Evolutionary conservation across 2,113 vertebrate species (phyloP), one percentile per base, ranked within the genome.

Genomic region (Gymnogyps californianus): DNA sequence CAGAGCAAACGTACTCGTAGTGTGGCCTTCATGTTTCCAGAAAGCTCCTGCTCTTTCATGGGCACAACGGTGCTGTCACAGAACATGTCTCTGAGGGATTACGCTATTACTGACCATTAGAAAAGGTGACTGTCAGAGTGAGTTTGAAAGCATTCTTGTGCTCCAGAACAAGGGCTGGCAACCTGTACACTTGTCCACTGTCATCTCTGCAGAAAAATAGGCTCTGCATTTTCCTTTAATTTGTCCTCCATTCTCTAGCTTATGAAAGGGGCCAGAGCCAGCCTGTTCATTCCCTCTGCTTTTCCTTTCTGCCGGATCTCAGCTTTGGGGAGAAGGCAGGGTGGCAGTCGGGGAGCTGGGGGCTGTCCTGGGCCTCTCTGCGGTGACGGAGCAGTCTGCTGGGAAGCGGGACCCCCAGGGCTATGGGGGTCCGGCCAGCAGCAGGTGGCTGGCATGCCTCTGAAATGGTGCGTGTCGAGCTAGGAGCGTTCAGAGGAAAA

Each of bases 401-500:
- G 77, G 44, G 44, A 89, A 61, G 36, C 1, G 1, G 55, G 31
- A 66, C 8, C 38, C 16, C 0, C 2, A 76, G 46, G 38, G 14
- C 64, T 29, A n/a, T 0, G 0, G 17, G n/a, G 22, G 17, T 4
- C n/a, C 0, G 0, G 0, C 70, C 5, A 15, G 38, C 87, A 83
- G 64, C 87, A 96, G 87, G 42, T 82, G 40, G 52, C 86, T 97
- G 90, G 62, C 89, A 64, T 40, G 38, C 75, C 61, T 95, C 95
- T 75, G 71, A 95, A 97, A 94, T 17, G 64, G 38, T 2, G 6
- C 4, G 1, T 92, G 83, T 95, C 34, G 10, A 92, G 88, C 67
- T 49, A 75, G 90, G 87, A 90, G 86, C 51, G 5, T 97, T 97
- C 71, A 11, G 16, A 58, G 67, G 65, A 34, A 89, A 92, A 92